A percentile compares a stretch with the other conserved stretches of the same genome.
These are phyloP conservation scores for Ophioninae sp. DNA, from an alignment of 2,888 invertebrate species.

Conservation along the genomic window DNA sequence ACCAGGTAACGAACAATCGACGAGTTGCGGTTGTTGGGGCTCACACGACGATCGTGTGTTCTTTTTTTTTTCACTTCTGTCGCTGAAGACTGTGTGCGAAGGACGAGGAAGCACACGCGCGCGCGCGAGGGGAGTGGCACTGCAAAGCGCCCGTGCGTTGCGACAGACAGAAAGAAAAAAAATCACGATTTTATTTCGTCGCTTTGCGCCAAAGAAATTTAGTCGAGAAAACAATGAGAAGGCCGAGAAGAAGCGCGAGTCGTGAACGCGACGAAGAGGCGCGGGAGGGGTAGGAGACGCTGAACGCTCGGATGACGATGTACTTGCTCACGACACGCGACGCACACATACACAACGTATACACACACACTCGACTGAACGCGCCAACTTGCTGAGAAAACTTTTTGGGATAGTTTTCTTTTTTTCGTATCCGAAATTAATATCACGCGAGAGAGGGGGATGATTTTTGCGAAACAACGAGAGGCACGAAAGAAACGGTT, in stretches of 20 bases:
- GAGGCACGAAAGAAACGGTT: constrained; percentile 46
- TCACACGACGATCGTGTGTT: constrained; percentile 10
- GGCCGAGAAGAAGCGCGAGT: constrained; percentile 40
- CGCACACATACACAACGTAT: neutral
- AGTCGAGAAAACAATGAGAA: constrained; percentile 36
- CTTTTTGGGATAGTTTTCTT: constrained; percentile 22
- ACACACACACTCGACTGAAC: constrained; percentile 60
- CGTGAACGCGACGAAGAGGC: constrained; percentile 37
- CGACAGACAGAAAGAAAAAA: neutral
- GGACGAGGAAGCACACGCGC: constrained; percentile 25
- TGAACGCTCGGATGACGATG: constrained; percentile 68
- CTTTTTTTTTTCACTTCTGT: constrained; percentile 23
- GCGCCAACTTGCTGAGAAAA: constrained; percentile 61
- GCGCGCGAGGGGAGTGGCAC: constrained; percentile 45
- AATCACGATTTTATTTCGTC: constrained; percentile 17
- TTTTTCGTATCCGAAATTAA: neutral
- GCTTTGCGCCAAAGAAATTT: constrained; percentile 4
- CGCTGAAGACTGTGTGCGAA: constrained; percentile 31
- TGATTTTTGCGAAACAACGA: constrained; percentile 8
- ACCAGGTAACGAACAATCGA: constrained; percentile 42
- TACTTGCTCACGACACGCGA: constrained; percentile 67
- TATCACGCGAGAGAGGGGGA: neutral
- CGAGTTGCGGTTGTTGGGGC: constrained; percentile 44
- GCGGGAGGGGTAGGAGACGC: constrained; percentile 66
- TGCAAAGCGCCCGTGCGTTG: constrained; percentile 5